Evolutionary conservation across 2,888 invertebrate species (phyloP).

Genomic region (Argyresthia goedartella): DNA sequence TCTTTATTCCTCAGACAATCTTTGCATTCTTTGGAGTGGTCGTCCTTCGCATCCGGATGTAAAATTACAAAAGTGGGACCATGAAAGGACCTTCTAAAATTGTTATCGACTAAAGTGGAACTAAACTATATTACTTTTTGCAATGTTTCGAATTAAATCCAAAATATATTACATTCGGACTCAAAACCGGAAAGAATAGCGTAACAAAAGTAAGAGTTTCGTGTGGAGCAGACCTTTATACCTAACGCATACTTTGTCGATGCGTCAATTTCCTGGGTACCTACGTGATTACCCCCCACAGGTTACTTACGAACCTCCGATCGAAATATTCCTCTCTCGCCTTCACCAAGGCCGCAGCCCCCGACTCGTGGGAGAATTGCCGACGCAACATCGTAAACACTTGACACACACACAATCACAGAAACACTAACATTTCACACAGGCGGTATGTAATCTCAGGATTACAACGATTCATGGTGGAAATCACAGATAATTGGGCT

Average conservation of each 20-base stretch:
- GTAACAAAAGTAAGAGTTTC: too few species aligned
- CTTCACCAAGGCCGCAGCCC: conserved; percentile 44
- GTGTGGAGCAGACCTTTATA: background rate
- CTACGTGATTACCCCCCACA: background rate
- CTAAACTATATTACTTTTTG: too few species aligned
- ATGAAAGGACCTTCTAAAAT: too few species aligned
- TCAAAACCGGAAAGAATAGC: too few species aligned
- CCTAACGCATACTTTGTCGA: background rate
- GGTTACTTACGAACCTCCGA: conserved; percentile 35
- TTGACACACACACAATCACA: conserved; percentile 3
- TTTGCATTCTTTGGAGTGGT: background rate
- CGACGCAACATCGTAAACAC: conserved; percentile 30
- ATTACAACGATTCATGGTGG: background rate
- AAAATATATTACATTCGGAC: too few species aligned
- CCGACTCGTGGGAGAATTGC: conserved; percentile 60
- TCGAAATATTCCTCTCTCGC: conserved; percentile 53
- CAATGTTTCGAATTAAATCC: too few species aligned
- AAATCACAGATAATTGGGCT: too few species aligned
- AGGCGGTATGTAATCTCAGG: background rate
- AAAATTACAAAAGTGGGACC: too few species aligned
- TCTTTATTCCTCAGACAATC: background rate
- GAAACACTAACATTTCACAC: background rate
- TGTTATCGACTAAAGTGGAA: too few species aligned
- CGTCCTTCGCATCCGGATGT: too few species aligned
- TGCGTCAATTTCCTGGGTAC: background rate